Evolutionary conservation across 1,140 invertebrate species (phyloP), one percentile per base, ranked within the genome.

Genomic region (Andrena cerasifolii): DNA sequence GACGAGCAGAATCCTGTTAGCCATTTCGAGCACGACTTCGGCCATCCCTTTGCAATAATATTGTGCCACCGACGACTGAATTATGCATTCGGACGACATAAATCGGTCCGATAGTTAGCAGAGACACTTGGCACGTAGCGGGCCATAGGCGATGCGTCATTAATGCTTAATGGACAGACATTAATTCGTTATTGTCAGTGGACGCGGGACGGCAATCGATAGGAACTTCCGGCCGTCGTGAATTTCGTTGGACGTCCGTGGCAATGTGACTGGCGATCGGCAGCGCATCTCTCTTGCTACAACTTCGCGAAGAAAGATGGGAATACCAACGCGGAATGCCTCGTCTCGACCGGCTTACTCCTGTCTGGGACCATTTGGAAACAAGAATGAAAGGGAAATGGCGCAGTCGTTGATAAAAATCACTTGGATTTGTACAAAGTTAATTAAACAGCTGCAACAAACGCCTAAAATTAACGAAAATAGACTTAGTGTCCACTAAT

Each of bases 101-200:
- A 82, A 83, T 83, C 58, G 62, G 51, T 56, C 33, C 63, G 75
- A 82, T 82, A 83, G 80, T 81, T 74, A 67, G 33, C 80, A 82
- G 28, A 70, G 58, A 78, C 80, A 62, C 58, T 83, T 63, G 63
- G 62, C 75, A 70, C 74, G 56, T 53, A 43, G n/a, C 66, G 31
- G 6, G 33, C 56, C 45, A 59, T 59, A 65, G 76, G 67, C 75
- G 75, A 82, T 83, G 53, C 71, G 75, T 83, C 82, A 83, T 81
- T 83, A 78, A 82, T 82, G 80, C 80, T 83, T 83, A 82, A 83
- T 82, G 68, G 81, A 70, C 67, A 53, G 82, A 45, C 80, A 82
- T 83, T 83, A 83, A 83, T 83, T 82, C 80, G 82, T 83, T 83
- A 83, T 83, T 82, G 80, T 79, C 82, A 58, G 67, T 79, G 62